Percentiles rank a stretch among this genome's conserved stretches.
Evolutionary conservation across 2,113 vertebrate genomes (phyloP).

Genomic region (Cyprichromis sp.): DNA sequence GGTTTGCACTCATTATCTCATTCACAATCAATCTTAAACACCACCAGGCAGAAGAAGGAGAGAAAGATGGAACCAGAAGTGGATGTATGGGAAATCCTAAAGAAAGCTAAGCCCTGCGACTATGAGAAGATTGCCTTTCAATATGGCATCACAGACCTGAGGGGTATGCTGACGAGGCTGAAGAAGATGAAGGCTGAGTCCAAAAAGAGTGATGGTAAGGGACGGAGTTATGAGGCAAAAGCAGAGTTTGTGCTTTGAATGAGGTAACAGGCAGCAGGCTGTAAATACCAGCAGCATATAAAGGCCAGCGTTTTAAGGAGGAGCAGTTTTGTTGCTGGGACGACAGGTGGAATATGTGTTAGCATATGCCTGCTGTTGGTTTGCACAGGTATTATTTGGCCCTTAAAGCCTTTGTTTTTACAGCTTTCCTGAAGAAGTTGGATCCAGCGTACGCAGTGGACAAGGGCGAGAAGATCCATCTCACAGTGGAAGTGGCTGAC

Average conservation of each 20-base stretch:
- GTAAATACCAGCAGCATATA: slow-evolving; percentile 14
- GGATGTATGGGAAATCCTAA: slow-evolving; percentile 85
- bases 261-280: background rate
- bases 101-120: slow-evolving; percentile 85
- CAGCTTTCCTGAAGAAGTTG: slow-evolving; percentile 82
- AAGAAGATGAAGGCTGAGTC: slow-evolving; percentile 83
- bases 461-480: slow-evolving; percentile 77
- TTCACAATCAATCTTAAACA: background rate
- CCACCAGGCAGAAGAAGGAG: slow-evolving; percentile 40
- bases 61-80: slow-evolving; percentile 70
- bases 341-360: slow-evolving; percentile 14
- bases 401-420: background rate
- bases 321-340: background rate
- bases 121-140: slow-evolving; percentile 89
- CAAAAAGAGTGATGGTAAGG: slow-evolving; percentile 83
- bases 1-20: background rate
- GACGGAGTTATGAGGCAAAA: background rate
- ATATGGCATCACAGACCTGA: slow-evolving; percentile 89
- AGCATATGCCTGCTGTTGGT: background rate
- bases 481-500: slow-evolving; percentile 77
- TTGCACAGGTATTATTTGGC: slow-evolving; percentile 1
- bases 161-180: slow-evolving; percentile 84
- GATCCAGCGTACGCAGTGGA: slow-evolving; percentile 82
- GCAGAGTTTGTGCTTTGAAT: background rate
- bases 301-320: background rate